phyloP scores from a whole-genome alignment of 2,113 vertebrate genomes.

The Oryzias melastigma region DNA sequence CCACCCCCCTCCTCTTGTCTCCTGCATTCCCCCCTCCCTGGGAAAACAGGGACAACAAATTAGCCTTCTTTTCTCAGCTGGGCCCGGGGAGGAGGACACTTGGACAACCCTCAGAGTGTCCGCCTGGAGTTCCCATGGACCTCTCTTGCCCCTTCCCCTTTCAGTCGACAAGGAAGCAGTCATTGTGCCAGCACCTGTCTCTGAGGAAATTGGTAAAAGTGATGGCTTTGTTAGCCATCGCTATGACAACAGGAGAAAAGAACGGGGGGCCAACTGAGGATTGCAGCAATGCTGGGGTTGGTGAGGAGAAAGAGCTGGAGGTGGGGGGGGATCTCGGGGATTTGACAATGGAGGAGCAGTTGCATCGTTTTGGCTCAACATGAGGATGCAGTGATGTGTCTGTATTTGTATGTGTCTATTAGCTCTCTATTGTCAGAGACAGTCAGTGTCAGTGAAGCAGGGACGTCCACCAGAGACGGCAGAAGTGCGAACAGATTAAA shows the following conservation, averaged over 20 bases:
- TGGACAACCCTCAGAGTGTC: slow-evolving; percentile 83
- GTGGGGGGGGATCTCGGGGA: slow-evolving; percentile 56
- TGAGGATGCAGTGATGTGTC: slow-evolving; percentile 57
- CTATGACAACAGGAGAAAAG: slow-evolving; percentile 77
- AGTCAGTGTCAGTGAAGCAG: slow-evolving; percentile 50
- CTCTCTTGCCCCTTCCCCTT: slow-evolving; percentile 83
- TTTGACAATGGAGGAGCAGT: slow-evolving; percentile 63
- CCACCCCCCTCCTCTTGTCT: slow-evolving; percentile 35
- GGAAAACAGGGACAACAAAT: slow-evolving; percentile 87
- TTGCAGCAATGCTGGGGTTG: slow-evolving; percentile 40
- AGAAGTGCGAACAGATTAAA: slow-evolving; percentile 50
- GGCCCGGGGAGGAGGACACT: slow-evolving; percentile 82
- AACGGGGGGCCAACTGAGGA: slow-evolving; percentile 58
- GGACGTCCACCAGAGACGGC: slow-evolving; percentile 65
- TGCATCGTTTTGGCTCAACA: slow-evolving; percentile 52
- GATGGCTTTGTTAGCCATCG: slow-evolving; percentile 84
- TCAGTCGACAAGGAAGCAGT: slow-evolving; percentile 79
- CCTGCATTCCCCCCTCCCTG: slow-evolving; percentile 78
- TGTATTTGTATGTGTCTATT: slow-evolving; percentile 35
- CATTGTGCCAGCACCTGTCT: slow-evolving; percentile 87
- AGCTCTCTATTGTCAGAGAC: slow-evolving; percentile 31
- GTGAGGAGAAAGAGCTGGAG: slow-evolving; percentile 34
- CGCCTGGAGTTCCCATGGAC: slow-evolving; percentile 82
- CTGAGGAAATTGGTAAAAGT: slow-evolving; percentile 87
- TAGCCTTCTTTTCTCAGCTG: slow-evolving; percentile 81